A percentile compares a stretch with the other conserved stretches of the same genome.
Conservation (phyloP, 2,888 invertebrate genomes). For the Rapana venosa region DNA sequence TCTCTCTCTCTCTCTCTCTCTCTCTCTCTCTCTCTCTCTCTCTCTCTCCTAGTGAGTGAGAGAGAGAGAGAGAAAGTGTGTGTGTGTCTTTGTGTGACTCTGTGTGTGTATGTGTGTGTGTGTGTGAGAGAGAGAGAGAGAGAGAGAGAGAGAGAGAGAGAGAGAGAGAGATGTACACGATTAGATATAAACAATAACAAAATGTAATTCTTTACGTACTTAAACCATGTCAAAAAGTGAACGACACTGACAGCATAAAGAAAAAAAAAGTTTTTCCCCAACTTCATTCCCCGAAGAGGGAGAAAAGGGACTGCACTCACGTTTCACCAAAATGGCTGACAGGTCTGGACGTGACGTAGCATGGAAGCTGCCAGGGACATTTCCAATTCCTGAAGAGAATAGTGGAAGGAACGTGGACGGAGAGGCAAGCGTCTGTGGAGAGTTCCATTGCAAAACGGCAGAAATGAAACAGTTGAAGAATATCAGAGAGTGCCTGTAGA, state of each 20-base stretch:
- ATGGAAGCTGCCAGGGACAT: neutral
- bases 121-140: no score
- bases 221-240: neutral
- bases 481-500: neutral
- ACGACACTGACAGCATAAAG: neutral
- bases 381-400: neutral
- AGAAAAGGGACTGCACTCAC: conserved; percentile 13
- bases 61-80: no score
- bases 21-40: no score
- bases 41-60: no score
- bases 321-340: conserved; percentile 2
- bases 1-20: no score
- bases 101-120: no score
- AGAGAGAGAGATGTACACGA: neutral
- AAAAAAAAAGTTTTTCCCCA: neutral
- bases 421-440: neutral
- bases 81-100: no score
- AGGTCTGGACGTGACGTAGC: neutral
- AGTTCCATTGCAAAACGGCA: neutral
- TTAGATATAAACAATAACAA: neutral
- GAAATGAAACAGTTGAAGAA: neutral
- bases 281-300: neutral
- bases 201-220: neutral
- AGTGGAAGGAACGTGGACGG: neutral
- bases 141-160: no score